These are phyloP conservation scores for Danaus chrysippus DNA, from an alignment of 2,888 invertebrate genomes.

Conservation along the genomic window DNA sequence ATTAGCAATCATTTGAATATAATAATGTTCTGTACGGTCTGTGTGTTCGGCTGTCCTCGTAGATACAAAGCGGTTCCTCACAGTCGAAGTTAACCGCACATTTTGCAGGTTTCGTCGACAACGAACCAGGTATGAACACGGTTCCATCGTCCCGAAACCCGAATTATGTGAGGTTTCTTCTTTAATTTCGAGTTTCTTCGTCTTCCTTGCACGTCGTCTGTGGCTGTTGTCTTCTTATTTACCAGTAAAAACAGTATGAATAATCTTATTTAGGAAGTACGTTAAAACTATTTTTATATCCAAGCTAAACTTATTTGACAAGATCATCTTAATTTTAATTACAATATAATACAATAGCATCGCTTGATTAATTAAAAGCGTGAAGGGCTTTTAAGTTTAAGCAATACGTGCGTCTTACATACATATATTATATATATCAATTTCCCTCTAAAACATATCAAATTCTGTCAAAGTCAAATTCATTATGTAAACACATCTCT, in stretches of 20 bases:
- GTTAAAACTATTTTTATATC: not conserved
- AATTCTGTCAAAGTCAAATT: not conserved
- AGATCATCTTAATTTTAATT: slow-evolving; percentile 24
- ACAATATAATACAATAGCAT: slow-evolving; percentile 20
- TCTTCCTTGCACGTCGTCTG: slow-evolving; percentile 27
- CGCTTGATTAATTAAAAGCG: slow-evolving; percentile 26
- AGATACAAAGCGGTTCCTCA: slow-evolving; percentile 10
- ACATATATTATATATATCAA: not conserved
- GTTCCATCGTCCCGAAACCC: slow-evolving; percentile 93
- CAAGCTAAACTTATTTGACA: slow-evolving; percentile 11
- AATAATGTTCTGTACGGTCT: not conserved
- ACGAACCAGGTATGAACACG: slow-evolving; percentile 89
- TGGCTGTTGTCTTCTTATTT: slow-evolving; percentile 3
- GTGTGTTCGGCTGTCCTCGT: not conserved
- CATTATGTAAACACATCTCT: not conserved
- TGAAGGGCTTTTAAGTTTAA: slow-evolving; percentile 3
- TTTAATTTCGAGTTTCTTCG: slow-evolving; percentile 25
- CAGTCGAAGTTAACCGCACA: slow-evolving; percentile 75
- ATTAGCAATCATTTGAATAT: slow-evolving; percentile 2
- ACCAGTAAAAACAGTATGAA: too few species aligned
- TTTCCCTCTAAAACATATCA: not conserved
- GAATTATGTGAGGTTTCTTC: slow-evolving; percentile 84
- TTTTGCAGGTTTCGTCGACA: slow-evolving; percentile 98
- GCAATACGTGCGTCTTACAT: too few species aligned
- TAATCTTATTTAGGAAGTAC: not conserved